Base-by-base conservation (phyloP, 1,140 invertebrate species). In the Conus ventricosus region DNA sequence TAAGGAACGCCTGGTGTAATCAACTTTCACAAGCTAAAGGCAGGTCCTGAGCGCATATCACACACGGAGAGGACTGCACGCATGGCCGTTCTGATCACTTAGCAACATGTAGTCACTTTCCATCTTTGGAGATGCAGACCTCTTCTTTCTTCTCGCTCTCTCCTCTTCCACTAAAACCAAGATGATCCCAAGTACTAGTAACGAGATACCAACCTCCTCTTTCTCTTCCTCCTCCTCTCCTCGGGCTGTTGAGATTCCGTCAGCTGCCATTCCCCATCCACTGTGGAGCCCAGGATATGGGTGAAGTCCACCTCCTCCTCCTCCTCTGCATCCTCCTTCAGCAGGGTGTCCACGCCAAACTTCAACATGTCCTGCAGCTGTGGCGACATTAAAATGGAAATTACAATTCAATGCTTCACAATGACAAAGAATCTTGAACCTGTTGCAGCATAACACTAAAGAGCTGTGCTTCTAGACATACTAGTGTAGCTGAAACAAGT, bases 281-380 rank as follows among this genome's bases (percentile, higher is more conserved):
- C 88, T 3, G 91, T 87, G 0, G 89, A 84, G 11, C 94, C 94
- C 5, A 95, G 89, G 63, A 94, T 92, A 53, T 87, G 57, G n/a
- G 88, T 90, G 86, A 94, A 94, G 85, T 95, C 94, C 71, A 93
- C 84, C 51, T 88, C 89, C 27, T 91, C 86, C 55, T 81, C 87
- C 55, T 81, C 87, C 51, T 87, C 76, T 10, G 89, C 88, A 53
- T 93, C 92, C 15, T 94, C 93, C 85, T 91, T 91, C 20, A 95
- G 90, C 71, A 95, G 88, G 85, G 92, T 92, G 57, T 95, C 94
- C 6, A 95, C 92, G 39, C 95, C 95, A 93, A 94, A 95, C 89
- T 95, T 95, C 11, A 95, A 89, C 13, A 95, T 94, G 55, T 95
- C 94, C 88, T 93, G 93, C 39, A 95, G 89, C 94, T 95, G 89